Evolutionary conservation across 2,797 vertebrate species (phyloP), one percentile per base, ranked within the genome.

Genomic region (Melopsittacus undulatus): DNA sequence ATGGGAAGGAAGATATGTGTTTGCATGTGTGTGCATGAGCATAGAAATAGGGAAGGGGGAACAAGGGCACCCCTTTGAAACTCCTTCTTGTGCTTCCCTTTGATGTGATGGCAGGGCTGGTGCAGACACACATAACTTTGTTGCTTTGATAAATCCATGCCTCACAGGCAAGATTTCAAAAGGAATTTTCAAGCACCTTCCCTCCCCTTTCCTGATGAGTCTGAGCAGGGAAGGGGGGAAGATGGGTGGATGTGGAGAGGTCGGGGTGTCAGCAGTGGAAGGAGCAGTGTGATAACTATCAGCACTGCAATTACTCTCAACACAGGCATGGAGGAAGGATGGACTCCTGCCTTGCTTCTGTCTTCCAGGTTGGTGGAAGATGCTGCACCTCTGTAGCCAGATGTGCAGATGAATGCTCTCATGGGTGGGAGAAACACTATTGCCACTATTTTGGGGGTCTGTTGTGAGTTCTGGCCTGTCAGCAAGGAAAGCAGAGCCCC

Each of bases 141-240:
- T 76, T 79, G 92, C 95, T 96, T 97, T 97, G 96, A 97, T 96
- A 96, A 96, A 96, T 85, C 92, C 19, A 7, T 97, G 95, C 96
- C 97, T 97, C 89, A 87, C 88, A 91, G 97, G 91, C 94, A 96
- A 85, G 90, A 94, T 96, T 97, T 97, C 96, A 97, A 97, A 97
- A 89, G 78, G 96, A 97, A 97, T 97, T 96, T 97, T 93, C 92
- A 96, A 97, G 87, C 80, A 92, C 57, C 79, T 92, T 89, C 84
- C 64, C 77, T 94, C 79, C 38, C 36, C n/a, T 94, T n/a, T 92
- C 77, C 84, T 64, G 91, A 72, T 0, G 32, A 90, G 62, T 78
- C 73, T 83, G 83, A 93, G 86, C 67, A 69, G 34, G 70, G 83
- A 79, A 89, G 24, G 43, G 40, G 66, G 70, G 45, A 78, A 94